Percentiles rank a stretch among this genome's conserved stretches.
phyloP scores from a whole-genome alignment of 2,888 invertebrate genomes.

The Iselma pallidipennis region DNA sequence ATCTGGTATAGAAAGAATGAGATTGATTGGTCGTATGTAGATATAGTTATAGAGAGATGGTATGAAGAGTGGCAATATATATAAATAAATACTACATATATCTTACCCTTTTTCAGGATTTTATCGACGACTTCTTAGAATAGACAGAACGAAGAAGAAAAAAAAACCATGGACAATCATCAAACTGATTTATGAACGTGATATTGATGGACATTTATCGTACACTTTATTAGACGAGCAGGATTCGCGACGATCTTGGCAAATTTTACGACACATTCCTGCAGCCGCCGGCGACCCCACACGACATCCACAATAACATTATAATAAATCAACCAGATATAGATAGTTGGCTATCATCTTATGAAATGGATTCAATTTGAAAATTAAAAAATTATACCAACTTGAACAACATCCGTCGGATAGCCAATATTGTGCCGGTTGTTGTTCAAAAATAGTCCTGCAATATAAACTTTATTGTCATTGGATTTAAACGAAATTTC shows the following conservation, averaged over 20 bases:
- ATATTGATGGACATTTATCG: slow-evolving; percentile 26
- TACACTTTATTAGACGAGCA: slow-evolving; percentile 16
- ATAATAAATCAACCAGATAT: background rate
- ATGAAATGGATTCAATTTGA: no score
- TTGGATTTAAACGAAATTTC: no score
- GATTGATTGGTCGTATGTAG: background rate
- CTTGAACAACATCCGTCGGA: no score
- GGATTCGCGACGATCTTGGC: slow-evolving; percentile 14
- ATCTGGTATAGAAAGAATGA: slow-evolving; percentile 45
- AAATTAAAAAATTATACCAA: no score
- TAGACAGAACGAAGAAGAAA: background rate
- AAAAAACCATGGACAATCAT: slow-evolving; percentile 11
- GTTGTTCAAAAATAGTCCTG: no score
- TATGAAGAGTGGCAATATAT: background rate
- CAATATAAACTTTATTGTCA: no score
- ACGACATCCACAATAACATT: background rate
- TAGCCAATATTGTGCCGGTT: no score
- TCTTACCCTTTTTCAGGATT: background rate
- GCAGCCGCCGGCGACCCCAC: background rate
- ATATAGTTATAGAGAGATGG: slow-evolving; percentile 3
- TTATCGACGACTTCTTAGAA: slow-evolving; percentile 3
- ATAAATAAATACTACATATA: no score
- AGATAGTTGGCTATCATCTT: no score
- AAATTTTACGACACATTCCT: slow-evolving; percentile 14
- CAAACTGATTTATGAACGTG: slow-evolving; percentile 19